Percentiles rank a stretch among this genome's conserved stretches.
phyloP scores from a whole-genome alignment of 2,888 invertebrate genomes.

The Lepas anatifera region DNA sequence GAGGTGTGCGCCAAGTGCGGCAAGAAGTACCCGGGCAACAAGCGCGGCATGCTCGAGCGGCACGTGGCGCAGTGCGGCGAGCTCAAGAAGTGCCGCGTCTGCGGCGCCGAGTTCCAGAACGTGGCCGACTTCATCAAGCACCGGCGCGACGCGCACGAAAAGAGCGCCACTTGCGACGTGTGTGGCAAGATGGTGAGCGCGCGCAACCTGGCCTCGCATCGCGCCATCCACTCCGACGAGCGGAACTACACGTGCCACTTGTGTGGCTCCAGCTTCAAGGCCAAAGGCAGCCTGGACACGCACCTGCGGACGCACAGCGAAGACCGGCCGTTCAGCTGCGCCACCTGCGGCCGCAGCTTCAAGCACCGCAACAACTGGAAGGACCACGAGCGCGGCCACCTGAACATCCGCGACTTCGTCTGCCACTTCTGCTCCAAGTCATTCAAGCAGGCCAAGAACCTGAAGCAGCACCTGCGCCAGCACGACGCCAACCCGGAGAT shows the following conservation, averaged over 20 bases:
- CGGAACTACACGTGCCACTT: constrained; percentile 11
- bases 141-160: constrained; percentile 12
- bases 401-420: constrained; percentile 21
- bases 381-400: constrained; percentile 20
- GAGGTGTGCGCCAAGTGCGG: constrained; percentile 8
- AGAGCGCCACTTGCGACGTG: constrained; percentile 7
- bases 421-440: constrained; percentile 20
- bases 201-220: constrained; percentile 12
- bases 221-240: constrained; percentile 13
- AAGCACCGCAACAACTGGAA: constrained; percentile 21
- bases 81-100: neutral
- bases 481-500: constrained; percentile 16
- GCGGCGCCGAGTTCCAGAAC: constrained; percentile 6
- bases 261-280: constrained; percentile 17
- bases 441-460: constrained; percentile 19
- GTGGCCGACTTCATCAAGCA: neutral
- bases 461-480: constrained; percentile 19
- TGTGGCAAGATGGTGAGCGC: constrained; percentile 12
- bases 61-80: constrained; percentile 6
- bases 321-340: constrained; percentile 19
- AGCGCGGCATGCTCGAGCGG: constrained; percentile 13
- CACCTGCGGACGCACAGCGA: constrained; percentile 21
- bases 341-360: constrained; percentile 17
- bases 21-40: constrained; percentile 11
- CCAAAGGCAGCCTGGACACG: constrained; percentile 18